Conservation (phyloP, 2,113 vertebrate species). For the Daubentonia madagascariensis region DNA sequence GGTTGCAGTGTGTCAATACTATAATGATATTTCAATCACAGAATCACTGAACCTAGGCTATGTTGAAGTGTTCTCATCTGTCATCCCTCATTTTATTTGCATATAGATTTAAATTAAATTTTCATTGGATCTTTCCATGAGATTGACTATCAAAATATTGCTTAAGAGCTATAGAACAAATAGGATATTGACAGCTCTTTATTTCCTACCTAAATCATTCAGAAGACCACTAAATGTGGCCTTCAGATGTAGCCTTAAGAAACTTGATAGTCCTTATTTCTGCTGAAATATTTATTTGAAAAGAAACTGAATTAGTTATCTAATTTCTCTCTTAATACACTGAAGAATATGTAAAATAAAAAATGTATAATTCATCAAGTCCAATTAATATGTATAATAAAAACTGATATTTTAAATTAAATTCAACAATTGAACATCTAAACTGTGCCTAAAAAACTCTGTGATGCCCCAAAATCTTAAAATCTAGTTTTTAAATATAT, state of each 20-base stretch:
- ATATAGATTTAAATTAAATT: conserved; percentile 16
- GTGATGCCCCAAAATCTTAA: neutral
- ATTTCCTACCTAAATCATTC: conserved; percentile 15
- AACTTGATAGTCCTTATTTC: neutral
- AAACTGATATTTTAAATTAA: conserved; percentile 28
- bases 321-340: neutral
- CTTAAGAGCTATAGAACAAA: neutral
- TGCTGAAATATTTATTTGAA: conserved; percentile 22
- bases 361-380: neutral
- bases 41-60: neutral
- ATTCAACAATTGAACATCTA: neutral
- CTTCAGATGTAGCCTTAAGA: neutral
- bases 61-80: neutral
- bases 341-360: conserved; percentile 2
- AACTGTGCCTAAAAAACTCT: neutral
- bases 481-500: neutral
- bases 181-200: neutral
- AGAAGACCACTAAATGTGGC: neutral
- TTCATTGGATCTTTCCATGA: neutral
- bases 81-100: conserved; percentile 18
- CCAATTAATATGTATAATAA: conserved; percentile 16
- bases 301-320: neutral
- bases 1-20: neutral
- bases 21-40: neutral
- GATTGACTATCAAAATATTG: neutral